Evolutionary conservation across 2,113 vertebrate species (phyloP).

Genomic region (Leptosomus discolor): DNA sequence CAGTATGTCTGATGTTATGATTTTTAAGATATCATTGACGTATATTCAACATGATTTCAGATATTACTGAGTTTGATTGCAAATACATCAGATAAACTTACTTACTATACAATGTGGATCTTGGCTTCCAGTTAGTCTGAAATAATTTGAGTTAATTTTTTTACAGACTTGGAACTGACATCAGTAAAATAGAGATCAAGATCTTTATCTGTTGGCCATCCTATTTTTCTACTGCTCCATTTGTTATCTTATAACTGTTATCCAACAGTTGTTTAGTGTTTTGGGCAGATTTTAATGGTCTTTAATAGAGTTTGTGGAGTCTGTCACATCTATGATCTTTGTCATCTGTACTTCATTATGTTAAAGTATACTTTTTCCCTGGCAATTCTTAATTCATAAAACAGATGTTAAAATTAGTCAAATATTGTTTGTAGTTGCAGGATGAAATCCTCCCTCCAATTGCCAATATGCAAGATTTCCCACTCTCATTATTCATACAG

Average conservation of each 20-base stretch:
- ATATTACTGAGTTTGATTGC: background rate
- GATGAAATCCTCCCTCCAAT: background rate
- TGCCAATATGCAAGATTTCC: background rate
- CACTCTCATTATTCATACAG: background rate
- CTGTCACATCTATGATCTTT: background rate
- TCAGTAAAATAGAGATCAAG: background rate
- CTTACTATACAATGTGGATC: accelerated
- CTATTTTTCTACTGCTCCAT: background rate
- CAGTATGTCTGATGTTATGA: background rate
- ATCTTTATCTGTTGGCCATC: background rate
- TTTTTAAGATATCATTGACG: background rate
- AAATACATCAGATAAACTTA: background rate
- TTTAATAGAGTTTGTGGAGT: background rate
- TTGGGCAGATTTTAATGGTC: background rate
- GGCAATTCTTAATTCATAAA: background rate
- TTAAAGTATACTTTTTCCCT: background rate
- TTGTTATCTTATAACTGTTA: background rate
- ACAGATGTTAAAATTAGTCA: background rate
- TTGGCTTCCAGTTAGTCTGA: background rate
- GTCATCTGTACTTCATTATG: background rate
- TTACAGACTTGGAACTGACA: background rate
- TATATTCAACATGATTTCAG: background rate
- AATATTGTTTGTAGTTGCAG: background rate
- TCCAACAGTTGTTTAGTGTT: background rate
- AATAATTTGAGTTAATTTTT: background rate